Percentiles rank a stretch among this genome's conserved stretches.
Conservation (phyloP, 2,113 vertebrate genomes). For the Plotosus lineatus region DNA sequence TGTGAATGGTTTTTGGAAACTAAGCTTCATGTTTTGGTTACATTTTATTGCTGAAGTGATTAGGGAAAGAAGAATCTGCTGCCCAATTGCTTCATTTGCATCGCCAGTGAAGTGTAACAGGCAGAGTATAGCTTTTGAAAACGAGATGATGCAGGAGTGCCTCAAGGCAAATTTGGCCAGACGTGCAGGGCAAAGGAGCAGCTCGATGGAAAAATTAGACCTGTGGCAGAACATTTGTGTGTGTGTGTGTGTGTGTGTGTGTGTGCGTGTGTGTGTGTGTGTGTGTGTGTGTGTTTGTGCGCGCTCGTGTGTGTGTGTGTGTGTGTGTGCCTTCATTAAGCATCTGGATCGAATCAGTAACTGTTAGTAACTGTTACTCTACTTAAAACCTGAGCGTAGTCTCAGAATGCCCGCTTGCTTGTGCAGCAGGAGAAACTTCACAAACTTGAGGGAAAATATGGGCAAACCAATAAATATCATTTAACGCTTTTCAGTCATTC, state of each 20-base stretch:
- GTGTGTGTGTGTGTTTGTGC: constrained; percentile 38
- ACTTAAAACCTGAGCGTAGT: constrained; percentile 54
- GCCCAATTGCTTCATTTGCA: constrained; percentile 32
- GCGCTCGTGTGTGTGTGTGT: constrained; percentile 37
- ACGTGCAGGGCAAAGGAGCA: constrained; percentile 37
- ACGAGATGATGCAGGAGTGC: constrained; percentile 14
- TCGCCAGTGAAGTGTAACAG: constrained; percentile 21
- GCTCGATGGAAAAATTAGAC: constrained; percentile 59
- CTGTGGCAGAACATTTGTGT: constrained; percentile 47
- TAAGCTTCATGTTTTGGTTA: constrained; percentile 28
- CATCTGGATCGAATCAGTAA: constrained; percentile 72
- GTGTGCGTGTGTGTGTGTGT: constrained; percentile 38
- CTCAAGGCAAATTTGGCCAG: constrained; percentile 27
- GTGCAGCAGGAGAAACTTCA: constrained; percentile 41
- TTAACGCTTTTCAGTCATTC: neutral
- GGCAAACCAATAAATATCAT: neutral
- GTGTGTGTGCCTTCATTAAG: constrained; percentile 32
- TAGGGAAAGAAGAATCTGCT: constrained; percentile 30
- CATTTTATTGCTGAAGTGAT: constrained; percentile 28
- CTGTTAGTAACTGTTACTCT: constrained; percentile 57
- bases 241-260: constrained; percentile 37
- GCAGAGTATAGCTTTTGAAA: constrained; percentile 27
- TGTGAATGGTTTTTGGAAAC: constrained; percentile 24
- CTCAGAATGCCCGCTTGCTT: constrained; percentile 55
- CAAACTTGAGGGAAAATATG: neutral